Conservation (phyloP, 2,113 vertebrate genomes). For the Pimephales promelas region DNA sequence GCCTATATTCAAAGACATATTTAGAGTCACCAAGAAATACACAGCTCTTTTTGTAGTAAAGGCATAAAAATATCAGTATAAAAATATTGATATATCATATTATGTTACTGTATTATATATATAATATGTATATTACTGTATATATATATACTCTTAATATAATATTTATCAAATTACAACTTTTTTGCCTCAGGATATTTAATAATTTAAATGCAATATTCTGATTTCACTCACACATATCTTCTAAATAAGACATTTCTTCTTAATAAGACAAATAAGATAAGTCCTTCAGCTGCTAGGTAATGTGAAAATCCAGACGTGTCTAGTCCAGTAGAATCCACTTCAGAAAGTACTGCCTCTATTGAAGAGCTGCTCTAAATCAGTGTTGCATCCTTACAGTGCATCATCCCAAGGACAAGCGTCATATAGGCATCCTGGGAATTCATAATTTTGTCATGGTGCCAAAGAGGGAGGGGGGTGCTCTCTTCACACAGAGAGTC, state of each 20-base stretch:
- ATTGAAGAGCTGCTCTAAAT: not conserved
- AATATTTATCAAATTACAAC: no score
- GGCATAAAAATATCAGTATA: no score
- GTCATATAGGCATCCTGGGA: not conserved
- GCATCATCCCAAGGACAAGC: not conserved
- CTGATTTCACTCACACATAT: conserved; percentile 4
- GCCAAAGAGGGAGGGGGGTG: no score
- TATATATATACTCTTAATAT: no score
- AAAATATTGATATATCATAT: no score
- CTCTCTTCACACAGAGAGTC: no score
- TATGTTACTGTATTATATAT: no score
- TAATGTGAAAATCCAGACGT: conserved; percentile 11
- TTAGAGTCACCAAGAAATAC: no score
- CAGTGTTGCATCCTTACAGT: conserved; percentile 22
- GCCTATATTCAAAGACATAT: no score
- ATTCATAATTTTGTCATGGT: not conserved
- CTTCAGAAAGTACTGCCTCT: not conserved
- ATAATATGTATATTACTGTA: no score
- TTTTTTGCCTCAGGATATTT: not conserved
- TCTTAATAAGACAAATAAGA: not conserved
- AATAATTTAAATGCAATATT: not conserved
- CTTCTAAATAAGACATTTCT: conserved; percentile 10
- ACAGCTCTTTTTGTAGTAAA: no score
- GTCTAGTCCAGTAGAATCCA: not conserved
- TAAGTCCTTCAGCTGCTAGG: conserved; percentile 15